Percentiles rank a stretch among this genome's conserved stretches.
These are phyloP conservation scores for Brassicogethes aeneus DNA, from an alignment of 2,888 invertebrate species.

Conservation along the genomic window DNA sequence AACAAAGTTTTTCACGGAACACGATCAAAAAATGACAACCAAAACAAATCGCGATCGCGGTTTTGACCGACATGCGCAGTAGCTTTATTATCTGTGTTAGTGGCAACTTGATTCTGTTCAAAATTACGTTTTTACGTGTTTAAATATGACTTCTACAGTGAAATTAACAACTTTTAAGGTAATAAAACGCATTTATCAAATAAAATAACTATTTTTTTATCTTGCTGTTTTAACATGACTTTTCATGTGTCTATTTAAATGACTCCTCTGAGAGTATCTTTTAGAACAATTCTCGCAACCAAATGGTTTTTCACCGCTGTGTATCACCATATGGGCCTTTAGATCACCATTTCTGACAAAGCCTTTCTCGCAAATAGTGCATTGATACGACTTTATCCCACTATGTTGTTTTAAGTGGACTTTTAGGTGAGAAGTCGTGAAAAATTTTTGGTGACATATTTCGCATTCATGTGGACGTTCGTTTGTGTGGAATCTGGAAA, in stretches of 20 bases:
- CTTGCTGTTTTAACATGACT: conserved; percentile 18
- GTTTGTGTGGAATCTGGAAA: conserved; percentile 27
- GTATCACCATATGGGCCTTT: conserved; percentile 45
- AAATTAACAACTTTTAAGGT: no score
- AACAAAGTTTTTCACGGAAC: no score
- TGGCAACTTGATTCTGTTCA: no score
- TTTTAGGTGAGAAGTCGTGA: conserved; percentile 30
- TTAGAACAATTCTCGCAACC: conserved; percentile 43
- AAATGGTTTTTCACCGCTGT: conserved; percentile 51
- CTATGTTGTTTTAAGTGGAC: conserved; percentile 30
- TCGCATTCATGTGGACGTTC: conserved; percentile 27
- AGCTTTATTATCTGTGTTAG: no score
- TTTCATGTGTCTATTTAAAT: conserved; percentile 30
- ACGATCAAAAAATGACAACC: no score
- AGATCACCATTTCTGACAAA: conserved; percentile 46
- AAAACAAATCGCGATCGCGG: no score
- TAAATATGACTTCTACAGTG: no score
- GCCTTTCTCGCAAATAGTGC: conserved; percentile 46
- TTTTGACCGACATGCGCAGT: no score
- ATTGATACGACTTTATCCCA: conserved; percentile 31
- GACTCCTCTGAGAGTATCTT: conserved; percentile 30
- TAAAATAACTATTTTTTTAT: no score
- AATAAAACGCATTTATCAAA: no score
- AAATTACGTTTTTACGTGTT: no score
- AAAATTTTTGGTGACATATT: conserved; percentile 27